phyloP scores from a whole-genome alignment of 1,140 invertebrate species.

The Drosophila repletoides region DNA sequence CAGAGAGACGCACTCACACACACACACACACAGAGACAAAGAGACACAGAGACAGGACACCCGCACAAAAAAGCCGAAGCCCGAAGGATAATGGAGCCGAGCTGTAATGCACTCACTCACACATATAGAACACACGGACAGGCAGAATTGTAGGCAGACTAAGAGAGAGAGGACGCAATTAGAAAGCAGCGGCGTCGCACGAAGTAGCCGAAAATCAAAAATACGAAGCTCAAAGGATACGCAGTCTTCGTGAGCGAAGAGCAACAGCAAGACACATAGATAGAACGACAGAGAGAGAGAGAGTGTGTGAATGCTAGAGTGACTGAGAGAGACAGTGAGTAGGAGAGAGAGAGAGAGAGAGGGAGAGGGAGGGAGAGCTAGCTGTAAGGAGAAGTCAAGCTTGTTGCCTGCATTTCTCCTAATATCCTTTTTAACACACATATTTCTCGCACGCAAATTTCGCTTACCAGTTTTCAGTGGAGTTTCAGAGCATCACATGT shows the following conservation, averaged over 20 bases:
- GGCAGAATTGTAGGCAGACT: slow-evolving; percentile 5
- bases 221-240: slow-evolving; percentile 44
- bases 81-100: slow-evolving; percentile 36
- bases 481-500: slow-evolving; percentile 70
- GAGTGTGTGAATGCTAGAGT: neutral
- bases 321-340: slow-evolving; percentile 3
- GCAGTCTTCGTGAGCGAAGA: slow-evolving; percentile 59
- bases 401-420: slow-evolving; percentile 20
- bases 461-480: slow-evolving; percentile 68
- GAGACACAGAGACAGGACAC: slow-evolving; percentile 5
- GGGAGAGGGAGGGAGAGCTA: neutral
- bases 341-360: neutral
- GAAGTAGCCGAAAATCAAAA: slow-evolving; percentile 61
- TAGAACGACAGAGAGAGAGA: neutral
- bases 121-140: too few species aligned
- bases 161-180: slow-evolving; percentile 63
- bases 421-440: slow-evolving; percentile 21
- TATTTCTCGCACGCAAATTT: slow-evolving; percentile 29
- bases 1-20: slow-evolving; percentile 36
- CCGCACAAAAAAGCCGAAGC: neutral
- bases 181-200: slow-evolving; percentile 66
- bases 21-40: slow-evolving; percentile 2
- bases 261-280: too few species aligned
- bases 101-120: slow-evolving; percentile 59
- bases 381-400: neutral